Evolutionary conservation across 2,113 vertebrate species (phyloP).

Genomic region (Neoarius graeffei): DNA sequence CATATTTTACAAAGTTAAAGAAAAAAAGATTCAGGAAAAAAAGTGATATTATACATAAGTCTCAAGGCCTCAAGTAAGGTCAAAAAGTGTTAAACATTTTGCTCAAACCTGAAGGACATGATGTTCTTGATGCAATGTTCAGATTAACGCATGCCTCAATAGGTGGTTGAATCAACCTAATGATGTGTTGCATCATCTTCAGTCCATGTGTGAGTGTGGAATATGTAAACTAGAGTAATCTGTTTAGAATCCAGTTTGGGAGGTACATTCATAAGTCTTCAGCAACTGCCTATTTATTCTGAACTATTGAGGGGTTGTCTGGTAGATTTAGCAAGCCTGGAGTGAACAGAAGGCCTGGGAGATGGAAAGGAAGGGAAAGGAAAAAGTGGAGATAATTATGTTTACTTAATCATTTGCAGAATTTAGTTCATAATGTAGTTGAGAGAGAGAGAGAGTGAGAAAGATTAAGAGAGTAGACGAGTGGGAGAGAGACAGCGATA

Average conservation of each 20-base stretch:
- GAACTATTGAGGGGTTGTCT: neutral
- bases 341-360: slow-evolving; percentile 38
- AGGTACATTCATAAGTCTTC: slow-evolving; percentile 14
- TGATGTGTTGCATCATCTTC: neutral
- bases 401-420: slow-evolving; percentile 44
- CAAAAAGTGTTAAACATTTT: neutral
- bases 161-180: neutral
- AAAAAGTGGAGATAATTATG: slow-evolving; percentile 33
- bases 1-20: neutral
- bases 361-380: slow-evolving; percentile 18
- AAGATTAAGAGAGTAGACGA: neutral
- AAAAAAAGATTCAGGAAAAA: neutral
- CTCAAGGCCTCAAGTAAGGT: neutral
- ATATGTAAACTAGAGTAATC: slow-evolving; percentile 29
- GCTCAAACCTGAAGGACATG: neutral
- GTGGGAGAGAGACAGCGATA: neutral
- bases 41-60: neutral
- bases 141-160: neutral
- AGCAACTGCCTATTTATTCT: slow-evolving; percentile 32
- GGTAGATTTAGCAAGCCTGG: slow-evolving; percentile 3
- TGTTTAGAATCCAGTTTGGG: slow-evolving; percentile 17
- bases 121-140: neutral
- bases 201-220: slow-evolving; percentile 18
- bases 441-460: slow-evolving; percentile 26
- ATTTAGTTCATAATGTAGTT: slow-evolving; percentile 36